Evolutionary conservation across 2,797 vertebrate genomes (phyloP), one percentile per base, ranked within the genome.

Genomic region (Thalassophryne amazonica): DNA sequence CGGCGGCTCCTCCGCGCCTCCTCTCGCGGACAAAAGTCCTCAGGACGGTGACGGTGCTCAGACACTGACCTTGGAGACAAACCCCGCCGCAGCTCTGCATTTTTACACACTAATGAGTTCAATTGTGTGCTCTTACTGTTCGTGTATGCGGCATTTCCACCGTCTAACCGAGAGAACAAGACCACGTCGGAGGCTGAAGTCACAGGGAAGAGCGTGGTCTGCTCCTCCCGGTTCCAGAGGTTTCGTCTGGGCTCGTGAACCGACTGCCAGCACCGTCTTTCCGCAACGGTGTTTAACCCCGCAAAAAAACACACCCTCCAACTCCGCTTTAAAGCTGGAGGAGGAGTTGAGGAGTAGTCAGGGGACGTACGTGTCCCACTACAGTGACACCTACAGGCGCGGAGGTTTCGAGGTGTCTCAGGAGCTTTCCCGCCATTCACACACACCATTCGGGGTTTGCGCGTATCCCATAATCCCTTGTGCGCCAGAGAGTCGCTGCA

Each of bases 371-470:
- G 36, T 3, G 32, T 18, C 19, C 19, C 33, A 53, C 60, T 60
- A 62, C 46, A 89, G 88, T 73, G 90, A 80, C 91, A 82, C 82
- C 87, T 85, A 79, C 54, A 73, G 90, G 81, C 65, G 65, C 50
- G 85, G 89, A 91, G 90, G 87, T 11, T 69, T 11, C 14, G 36
- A 29, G 12, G 4, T 29, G 39, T 60, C 36, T 32, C 3, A 2
- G 12, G 9, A 2, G 20, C 13, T n/a, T n/a, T n/a, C n/a, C n/a
- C n/a, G n/a, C n/a, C n/a, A n/a, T n/a, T n/a, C n/a, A n/a, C n/a
- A n/a, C n/a, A n/a, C n/a, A n/a, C n/a, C n/a, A n/a, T n/a, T n/a
- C n/a, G n/a, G n/a, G n/a, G n/a, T n/a, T n/a, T n/a, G n/a, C n/a
- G n/a, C n/a, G n/a, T n/a, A n/a, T n/a, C n/a, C n/a, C n/a, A n/a